These are phyloP conservation scores for Gobio gobio DNA, from an alignment of 2,113 vertebrate species.

Conservation along the genomic window DNA sequence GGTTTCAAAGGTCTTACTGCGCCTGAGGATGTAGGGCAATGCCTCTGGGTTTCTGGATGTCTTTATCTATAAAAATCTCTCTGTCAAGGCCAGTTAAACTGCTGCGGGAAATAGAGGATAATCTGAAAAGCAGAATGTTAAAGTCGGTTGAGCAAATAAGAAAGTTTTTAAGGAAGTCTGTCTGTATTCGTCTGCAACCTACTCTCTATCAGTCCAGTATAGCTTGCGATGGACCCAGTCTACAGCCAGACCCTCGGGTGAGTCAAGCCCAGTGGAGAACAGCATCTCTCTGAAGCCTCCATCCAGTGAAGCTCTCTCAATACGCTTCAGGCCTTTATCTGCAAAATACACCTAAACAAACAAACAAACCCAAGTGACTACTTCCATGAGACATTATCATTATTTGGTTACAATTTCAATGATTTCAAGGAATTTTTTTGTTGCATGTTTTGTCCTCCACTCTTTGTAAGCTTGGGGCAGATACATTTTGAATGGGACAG, in stretches of 20 bases:
- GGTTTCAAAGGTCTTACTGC: conserved; percentile 76
- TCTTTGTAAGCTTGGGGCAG: too few relatives aligned
- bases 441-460: too few relatives aligned
- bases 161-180: neutral
- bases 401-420: neutral
- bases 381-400: neutral
- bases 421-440: neutral
- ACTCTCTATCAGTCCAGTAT: conserved; percentile 93
- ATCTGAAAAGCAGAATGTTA: conserved; percentile 72
- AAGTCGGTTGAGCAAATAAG: neutral
- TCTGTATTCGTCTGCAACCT: conserved; percentile 39
- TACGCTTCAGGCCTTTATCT: conserved; percentile 79
- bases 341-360: conserved; percentile 86
- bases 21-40: conserved; percentile 86
- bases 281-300: conserved; percentile 80
- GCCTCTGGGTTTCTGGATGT: conserved; percentile 82
- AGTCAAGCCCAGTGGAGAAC: conserved; percentile 73
- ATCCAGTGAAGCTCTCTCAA: conserved; percentile 84
- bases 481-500: neutral
- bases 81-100: conserved; percentile 78
- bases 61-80: conserved; percentile 76
- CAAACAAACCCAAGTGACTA: neutral
- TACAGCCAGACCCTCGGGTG: conserved; percentile 83
- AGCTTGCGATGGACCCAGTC: conserved; percentile 89
- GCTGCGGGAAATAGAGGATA: conserved; percentile 80